A percentile compares a stretch with the other conserved stretches of the same genome.
These are phyloP conservation scores for Orestias chungarensis DNA, from an alignment of 2,797 vertebrate species.

Conservation along the genomic window DNA sequence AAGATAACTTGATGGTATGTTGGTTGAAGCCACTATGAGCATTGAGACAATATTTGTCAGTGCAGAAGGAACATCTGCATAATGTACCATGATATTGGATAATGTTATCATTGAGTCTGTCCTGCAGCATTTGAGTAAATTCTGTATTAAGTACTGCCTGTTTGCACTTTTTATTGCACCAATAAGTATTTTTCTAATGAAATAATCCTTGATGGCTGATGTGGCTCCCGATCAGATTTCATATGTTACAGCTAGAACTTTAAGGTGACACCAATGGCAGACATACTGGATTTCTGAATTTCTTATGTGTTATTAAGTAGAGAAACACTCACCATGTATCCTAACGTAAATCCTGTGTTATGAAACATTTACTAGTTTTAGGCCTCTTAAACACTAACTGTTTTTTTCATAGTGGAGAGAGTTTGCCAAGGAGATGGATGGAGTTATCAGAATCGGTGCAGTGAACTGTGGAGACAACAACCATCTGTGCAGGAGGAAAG, in stretches of 20 bases:
- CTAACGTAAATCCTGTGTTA: too few species aligned
- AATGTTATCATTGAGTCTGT: too few species aligned
- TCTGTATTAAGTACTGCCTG: not conserved
- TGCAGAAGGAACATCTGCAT: not conserved
- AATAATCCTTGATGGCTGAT: not conserved
- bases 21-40: too few species aligned
- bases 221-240: not conserved
- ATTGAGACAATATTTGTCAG: not conserved
- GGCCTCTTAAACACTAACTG: too few species aligned
- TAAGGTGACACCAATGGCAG: not conserved
- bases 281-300: not conserved
- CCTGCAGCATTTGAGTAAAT: not conserved
- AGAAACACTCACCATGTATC: too few species aligned
- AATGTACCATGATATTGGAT: not conserved
- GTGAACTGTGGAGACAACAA: conserved; percentile 97
- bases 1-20: not conserved
- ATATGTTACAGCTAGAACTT: not conserved
- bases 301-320: not conserved
- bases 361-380: too few species aligned
- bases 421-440: conserved; percentile 97
- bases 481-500: conserved; percentile 90
- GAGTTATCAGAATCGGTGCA: conserved; percentile 91
- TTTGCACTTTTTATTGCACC: too few species aligned
- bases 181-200: not conserved
- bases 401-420: too few species aligned